Conservation (phyloP, 2,113 vertebrate species). For the Eptesicus fuscus region DNA sequence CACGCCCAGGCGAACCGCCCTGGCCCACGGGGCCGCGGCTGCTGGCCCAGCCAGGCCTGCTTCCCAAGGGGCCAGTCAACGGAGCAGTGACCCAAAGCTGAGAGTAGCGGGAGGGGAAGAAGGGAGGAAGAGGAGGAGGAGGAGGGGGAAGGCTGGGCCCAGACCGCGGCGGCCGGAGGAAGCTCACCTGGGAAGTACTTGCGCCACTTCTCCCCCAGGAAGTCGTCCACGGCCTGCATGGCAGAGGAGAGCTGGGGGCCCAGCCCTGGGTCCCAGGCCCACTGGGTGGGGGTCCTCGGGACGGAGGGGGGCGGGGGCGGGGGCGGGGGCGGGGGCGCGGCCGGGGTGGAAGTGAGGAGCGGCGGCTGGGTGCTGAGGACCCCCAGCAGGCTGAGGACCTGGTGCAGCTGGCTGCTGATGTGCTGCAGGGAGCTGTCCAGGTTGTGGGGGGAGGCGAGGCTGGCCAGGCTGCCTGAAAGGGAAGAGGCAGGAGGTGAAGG, state of each 20-base stretch:
- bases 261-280: constrained; percentile 72
- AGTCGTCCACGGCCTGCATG: constrained; percentile 74
- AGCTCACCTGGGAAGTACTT: constrained; percentile 89
- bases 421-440: constrained; percentile 86
- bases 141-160: neutral
- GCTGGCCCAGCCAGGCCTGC: neutral
- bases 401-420: constrained; percentile 88
- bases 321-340: neutral
- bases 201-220: constrained; percentile 85
- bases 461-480: constrained; percentile 36
- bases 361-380: constrained; percentile 72
- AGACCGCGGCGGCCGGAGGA: rapidly evolving
- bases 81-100: neutral
- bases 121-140: neutral
- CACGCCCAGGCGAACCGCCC: neutral
- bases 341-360: neutral
- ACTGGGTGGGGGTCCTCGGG: neutral
- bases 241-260: constrained; percentile 32
- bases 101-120: too few species aligned
- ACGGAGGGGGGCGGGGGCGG: neutral
- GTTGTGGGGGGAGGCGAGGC: constrained; percentile 71
- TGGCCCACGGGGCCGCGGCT: neutral
- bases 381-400: constrained; percentile 83
- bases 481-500: neutral
- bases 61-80: neutral